Conservation (phyloP, 2,888 invertebrate species). For the Branchellion lobata region DNA sequence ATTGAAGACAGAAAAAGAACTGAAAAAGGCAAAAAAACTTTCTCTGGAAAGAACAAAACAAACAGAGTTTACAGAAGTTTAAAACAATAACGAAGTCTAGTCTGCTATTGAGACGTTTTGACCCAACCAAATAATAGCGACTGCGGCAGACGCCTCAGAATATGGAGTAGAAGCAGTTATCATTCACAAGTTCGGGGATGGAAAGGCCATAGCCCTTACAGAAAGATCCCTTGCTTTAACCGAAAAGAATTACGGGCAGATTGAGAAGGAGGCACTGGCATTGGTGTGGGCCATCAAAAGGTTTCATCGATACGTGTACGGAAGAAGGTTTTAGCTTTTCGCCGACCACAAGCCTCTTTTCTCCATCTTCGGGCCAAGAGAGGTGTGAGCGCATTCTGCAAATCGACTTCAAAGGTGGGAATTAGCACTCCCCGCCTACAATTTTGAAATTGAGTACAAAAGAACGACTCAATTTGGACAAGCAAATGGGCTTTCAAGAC, state of each 20-base stretch:
- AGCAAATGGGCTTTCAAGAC: not conserved
- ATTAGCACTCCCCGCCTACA: not conserved
- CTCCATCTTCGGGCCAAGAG: constrained; percentile 51
- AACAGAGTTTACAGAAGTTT: not conserved
- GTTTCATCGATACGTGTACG: constrained; percentile 60
- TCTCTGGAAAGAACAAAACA: constrained; percentile 8
- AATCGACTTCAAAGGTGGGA: constrained; percentile 26
- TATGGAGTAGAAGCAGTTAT: constrained; percentile 49
- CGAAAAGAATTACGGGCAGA: constrained; percentile 56
- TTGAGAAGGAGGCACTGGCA: constrained; percentile 59
- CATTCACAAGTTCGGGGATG: constrained; percentile 53
- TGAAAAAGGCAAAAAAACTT: constrained; percentile 14
- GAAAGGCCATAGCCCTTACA: constrained; percentile 59
- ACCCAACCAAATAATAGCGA: not conserved
- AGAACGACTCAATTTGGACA: constrained; percentile 9
- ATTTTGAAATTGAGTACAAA: constrained; percentile 27
- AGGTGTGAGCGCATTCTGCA: constrained; percentile 4
- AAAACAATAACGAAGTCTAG: constrained; percentile 24
- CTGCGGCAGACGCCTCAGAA: constrained; percentile 36
- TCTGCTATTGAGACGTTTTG: constrained; percentile 39
- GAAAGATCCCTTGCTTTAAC: constrained; percentile 60
- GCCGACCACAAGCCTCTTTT: constrained; percentile 62
- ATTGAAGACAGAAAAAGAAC: not conserved
- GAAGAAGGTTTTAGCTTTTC: constrained; percentile 57
- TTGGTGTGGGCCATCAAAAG: constrained; percentile 60